Evolutionary conservation across 2,113 vertebrate species (phyloP).

Genomic region (Apteryx owenii): DNA sequence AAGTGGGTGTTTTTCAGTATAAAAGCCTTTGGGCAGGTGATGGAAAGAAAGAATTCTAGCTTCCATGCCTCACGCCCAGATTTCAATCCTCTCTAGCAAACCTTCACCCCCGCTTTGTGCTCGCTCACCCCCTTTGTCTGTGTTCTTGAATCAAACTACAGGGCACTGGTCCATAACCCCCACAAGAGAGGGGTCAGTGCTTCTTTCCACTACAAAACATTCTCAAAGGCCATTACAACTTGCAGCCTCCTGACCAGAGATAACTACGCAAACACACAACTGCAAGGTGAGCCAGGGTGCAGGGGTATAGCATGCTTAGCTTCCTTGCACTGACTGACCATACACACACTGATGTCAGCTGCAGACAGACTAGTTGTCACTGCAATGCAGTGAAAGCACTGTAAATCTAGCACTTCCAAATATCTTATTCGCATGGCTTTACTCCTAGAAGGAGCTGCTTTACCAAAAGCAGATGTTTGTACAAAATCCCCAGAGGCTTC

Average conservation of each 20-base stretch:
- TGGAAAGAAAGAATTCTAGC: not conserved
- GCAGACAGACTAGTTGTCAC: not conserved
- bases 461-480: constrained; percentile 15
- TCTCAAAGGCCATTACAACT: not conserved
- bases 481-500: constrained; percentile 31
- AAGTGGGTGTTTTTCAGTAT: not conserved
- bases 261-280: not conserved
- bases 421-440: not conserved
- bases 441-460: constrained; percentile 7
- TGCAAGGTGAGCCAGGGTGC: not conserved
- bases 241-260: not conserved
- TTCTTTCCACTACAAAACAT: not conserved
- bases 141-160: not conserved
- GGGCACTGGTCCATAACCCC: not conserved
- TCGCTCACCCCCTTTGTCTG: not conserved
- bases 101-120: too few species aligned
- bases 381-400: not conserved
- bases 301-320: not conserved
- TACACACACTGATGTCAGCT: not conserved
- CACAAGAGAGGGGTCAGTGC: not conserved
- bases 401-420: not conserved
- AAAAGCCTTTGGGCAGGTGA: not conserved
- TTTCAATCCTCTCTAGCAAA: not conserved
- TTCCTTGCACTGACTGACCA: not conserved
- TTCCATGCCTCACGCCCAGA: not conserved